Evolutionary conservation across 2,888 invertebrate species (phyloP), one percentile per base, ranked within the genome.

Genomic region (Flexamia atlantica): DNA sequence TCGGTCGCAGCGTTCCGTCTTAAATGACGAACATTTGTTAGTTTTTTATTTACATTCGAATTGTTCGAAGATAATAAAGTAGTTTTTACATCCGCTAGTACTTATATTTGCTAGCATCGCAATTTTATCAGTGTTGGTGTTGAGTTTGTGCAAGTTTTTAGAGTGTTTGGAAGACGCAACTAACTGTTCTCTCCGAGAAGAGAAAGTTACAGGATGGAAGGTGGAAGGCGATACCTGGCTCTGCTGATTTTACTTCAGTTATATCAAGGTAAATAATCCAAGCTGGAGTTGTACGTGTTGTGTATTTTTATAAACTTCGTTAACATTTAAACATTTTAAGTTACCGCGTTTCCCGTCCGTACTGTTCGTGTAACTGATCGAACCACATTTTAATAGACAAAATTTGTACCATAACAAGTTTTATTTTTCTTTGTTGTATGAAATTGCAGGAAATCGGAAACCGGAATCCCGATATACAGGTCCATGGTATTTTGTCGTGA

Each of bases 181-280:
- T 64, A n/a, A 14, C 64, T 28, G 64, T 64, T 4, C 28, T 30
- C 30, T 36, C 36, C 7, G 30, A 68, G 72, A 72, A 72, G 72
- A 72, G 72, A 72, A 72, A 72, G 72, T 72, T 72, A 5, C 72
- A 72, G 72, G 40, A 72, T 72, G 72, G 72, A 72, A 36, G 40
- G 40, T 23, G 72, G 36, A 40, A 36, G 40, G 40, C 72, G 40
- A 0, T 72, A 40, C n/a, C 40, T 72, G 7, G 72, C 72, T 4
- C 23, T 72, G 20, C 9, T 72, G 17, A 72, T 14, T 40, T 72
- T 72, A 36, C 42, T 72, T 40, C 72, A 72, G 20, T 72, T 72
- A 40, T 40, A 72, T 40, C 72, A 72, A 72, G 72, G 72, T 72
- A 72, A 40, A 36, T n/a, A n/a, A n/a, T n/a, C n/a, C n/a, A n/a